Percentiles rank a stretch among this genome's conserved stretches.
Evolutionary conservation across 2,888 invertebrate genomes (phyloP).

Genomic region (Furcula furcula): DNA sequence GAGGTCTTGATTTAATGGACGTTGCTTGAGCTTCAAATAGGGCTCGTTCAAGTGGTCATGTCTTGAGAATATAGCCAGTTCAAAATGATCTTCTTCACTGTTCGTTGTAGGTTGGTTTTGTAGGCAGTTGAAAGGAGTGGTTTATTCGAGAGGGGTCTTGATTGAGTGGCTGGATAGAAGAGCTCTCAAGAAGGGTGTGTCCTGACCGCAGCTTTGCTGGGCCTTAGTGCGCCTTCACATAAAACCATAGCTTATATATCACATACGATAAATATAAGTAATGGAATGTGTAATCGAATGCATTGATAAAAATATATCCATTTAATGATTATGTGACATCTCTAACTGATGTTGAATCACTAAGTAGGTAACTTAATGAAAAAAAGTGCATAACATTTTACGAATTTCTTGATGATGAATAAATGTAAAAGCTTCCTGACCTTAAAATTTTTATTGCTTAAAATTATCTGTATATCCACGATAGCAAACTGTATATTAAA

Average conservation of each 20-base stretch:
- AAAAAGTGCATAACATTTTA: too few species aligned
- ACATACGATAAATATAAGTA: conserved; percentile 1
- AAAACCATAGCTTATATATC: conserved; percentile 27
- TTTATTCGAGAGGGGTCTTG: conserved; percentile 39
- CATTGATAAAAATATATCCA: too few species aligned
- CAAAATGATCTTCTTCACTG: conserved; percentile 40
- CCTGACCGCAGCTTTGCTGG: conserved; percentile 54
- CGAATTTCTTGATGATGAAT: too few species aligned
- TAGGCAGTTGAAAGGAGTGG: conserved; percentile 35
- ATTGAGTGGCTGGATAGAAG: conserved; percentile 43
- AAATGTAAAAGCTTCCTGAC: too few species aligned
- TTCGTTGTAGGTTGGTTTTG: conserved; percentile 49
- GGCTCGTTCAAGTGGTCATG: conserved; percentile 67
- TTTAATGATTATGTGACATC: too few species aligned
- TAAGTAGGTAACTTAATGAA: too few species aligned
- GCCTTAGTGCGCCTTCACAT: conserved; percentile 39
- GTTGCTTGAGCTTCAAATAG: conserved; percentile 58
- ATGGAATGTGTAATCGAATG: too few species aligned
- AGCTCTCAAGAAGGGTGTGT: conserved; percentile 53
- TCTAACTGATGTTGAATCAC: too few species aligned
- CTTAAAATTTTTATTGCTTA: too few species aligned
- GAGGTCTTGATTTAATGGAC: conserved; percentile 38
- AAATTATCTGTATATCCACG: too few species aligned
- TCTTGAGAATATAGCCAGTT: conserved; percentile 50
- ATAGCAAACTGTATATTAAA: too few species aligned